Evolutionary conservation across 53 echinoderm and acorn worm genomes (phyloP).

Genomic region (Glandiceps talaboti): DNA sequence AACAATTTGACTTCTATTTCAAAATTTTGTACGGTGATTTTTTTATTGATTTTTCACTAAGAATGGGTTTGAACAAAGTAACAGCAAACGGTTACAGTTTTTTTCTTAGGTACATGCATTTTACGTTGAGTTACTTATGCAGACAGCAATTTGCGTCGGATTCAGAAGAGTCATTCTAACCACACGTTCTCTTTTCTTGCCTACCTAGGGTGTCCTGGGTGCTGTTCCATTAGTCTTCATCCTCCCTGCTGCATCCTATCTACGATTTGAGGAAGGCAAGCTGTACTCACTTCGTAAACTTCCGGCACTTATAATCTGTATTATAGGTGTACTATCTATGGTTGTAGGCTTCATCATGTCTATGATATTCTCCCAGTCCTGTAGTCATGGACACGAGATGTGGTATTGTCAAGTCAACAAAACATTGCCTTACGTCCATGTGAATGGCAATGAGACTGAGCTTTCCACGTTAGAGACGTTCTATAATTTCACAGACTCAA

Average conservation of each 20-base stretch:
- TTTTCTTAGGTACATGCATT: too few relatives aligned
- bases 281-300: conserved; percentile 63
- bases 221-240: conserved; percentile 86
- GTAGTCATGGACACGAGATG: not conserved
- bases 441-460: not conserved
- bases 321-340: conserved; percentile 45
- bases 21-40: too few relatives aligned
- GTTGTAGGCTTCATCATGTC: conserved; percentile 60
- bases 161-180: not conserved
- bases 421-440: not conserved
- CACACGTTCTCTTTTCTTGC: not conserved
- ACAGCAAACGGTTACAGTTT: too few relatives aligned
- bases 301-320: conserved; percentile 53
- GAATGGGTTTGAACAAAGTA: too few relatives aligned
- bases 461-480: not conserved
- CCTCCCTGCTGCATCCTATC: conserved; percentile 64
- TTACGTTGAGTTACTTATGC: too few relatives aligned
- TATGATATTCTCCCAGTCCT: not conserved
- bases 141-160: too few relatives aligned
- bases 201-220: conserved; percentile 62
- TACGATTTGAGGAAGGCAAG: conserved; percentile 55
- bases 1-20: too few relatives aligned
- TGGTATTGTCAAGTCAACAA: not conserved
- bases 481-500: not conserved
- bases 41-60: too few relatives aligned